These are phyloP conservation scores for Rhagonycha fulva DNA, from an alignment of 2,888 invertebrate genomes.

Conservation along the genomic window DNA sequence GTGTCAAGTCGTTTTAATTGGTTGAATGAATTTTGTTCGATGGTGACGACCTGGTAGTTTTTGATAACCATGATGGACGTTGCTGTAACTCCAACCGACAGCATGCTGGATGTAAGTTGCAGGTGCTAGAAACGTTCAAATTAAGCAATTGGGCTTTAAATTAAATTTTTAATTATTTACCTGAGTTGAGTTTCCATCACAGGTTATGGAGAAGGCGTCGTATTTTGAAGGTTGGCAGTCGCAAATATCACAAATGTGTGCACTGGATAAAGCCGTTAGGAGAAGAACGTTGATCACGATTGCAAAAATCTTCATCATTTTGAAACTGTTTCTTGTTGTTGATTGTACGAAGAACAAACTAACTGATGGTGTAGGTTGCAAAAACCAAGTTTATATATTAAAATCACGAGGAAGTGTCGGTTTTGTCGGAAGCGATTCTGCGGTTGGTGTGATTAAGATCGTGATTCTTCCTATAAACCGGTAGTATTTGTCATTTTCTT, in stretches of 20 bases:
- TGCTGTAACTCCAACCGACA: constrained; percentile 10
- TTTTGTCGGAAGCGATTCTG: constrained; percentile 20
- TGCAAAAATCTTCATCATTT: neutral
- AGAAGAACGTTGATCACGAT: neutral
- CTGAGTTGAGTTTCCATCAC: constrained; percentile 6
- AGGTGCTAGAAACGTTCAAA: constrained; percentile 10
- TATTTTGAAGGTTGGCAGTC: constrained; percentile 13
- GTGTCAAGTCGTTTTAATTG: constrained; percentile 12
- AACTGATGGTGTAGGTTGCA: neutral
- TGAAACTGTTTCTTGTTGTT: neutral
- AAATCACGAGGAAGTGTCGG: constrained; percentile 12
- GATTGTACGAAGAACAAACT: neutral
- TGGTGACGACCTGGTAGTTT: constrained; percentile 15
- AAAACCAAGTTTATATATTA: constrained; percentile 9
- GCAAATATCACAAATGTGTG: constrained; percentile 22
- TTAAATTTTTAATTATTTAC: constrained; percentile 3
- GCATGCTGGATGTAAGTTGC: constrained; percentile 12
- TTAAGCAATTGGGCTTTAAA: neutral
- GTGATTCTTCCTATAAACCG: neutral
- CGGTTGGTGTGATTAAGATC: constrained; percentile 1
- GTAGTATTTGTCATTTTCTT: neutral
- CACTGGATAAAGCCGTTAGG: neutral
- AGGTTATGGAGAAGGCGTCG: constrained; percentile 12
- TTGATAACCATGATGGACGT: constrained; percentile 8
- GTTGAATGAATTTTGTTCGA: constrained; percentile 17